phyloP scores from a whole-genome alignment of 2,797 vertebrate species.

The Champsocephalus gunnari region DNA sequence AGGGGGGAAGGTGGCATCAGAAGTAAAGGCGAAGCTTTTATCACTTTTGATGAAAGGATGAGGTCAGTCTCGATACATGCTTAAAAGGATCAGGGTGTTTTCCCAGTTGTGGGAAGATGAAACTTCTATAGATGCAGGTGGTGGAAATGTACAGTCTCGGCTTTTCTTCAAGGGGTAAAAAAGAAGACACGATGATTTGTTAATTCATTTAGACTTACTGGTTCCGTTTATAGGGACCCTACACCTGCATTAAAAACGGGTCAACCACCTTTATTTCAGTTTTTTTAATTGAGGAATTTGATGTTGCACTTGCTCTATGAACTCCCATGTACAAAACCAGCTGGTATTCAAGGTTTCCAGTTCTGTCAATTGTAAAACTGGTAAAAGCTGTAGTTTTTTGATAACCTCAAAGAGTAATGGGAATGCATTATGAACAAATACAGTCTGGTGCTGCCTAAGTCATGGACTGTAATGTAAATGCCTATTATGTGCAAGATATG shows the following conservation, averaged over 20 bases:
- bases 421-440: constrained; percentile 31
- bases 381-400: no score
- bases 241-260: constrained; percentile 9
- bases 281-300: constrained; percentile 25
- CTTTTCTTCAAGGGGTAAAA: constrained; percentile 19
- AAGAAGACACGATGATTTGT: constrained; percentile 25
- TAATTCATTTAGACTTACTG: constrained; percentile 8
- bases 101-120: constrained; percentile 72
- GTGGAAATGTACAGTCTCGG: constrained; percentile 49
- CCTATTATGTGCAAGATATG: background rate
- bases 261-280: constrained; percentile 29
- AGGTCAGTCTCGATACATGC: constrained; percentile 73
- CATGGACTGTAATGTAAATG: background rate
- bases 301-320: constrained; percentile 14
- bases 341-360: constrained; percentile 1
- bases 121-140: constrained; percentile 63
- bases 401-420: constrained; percentile 17
- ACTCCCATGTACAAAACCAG: constrained; percentile 11
- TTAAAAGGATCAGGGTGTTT: constrained; percentile 75
- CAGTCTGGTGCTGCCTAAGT: constrained; percentile 20
- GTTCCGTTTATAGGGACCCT: background rate
- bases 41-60: constrained; percentile 82
- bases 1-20: constrained; percentile 59
- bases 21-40: constrained; percentile 80
- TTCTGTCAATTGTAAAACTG: no score